Base-by-base conservation (phyloP, 1,140 invertebrate genomes). In the Hylyphantes graminicola region DNA sequence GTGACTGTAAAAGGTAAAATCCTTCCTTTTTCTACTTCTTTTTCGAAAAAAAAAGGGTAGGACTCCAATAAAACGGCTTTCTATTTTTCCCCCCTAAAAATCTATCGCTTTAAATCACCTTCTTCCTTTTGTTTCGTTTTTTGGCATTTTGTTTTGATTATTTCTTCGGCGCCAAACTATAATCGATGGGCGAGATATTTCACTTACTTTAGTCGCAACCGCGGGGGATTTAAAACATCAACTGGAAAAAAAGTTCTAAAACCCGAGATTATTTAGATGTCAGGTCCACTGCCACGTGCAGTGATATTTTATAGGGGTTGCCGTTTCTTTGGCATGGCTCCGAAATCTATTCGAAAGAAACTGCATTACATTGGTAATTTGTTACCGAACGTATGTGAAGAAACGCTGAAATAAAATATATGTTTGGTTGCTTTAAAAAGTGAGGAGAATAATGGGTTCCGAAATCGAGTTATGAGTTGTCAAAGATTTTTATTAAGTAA, bases 41-140 rank as follows among this genome's bases (percentile, higher is more conserved):
- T 79, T 64, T 65, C 48, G 59, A 70, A 70, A 51, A 50, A 12
- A 57, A 63, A n/a, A n/a, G n/a, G 0, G 53, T 15, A 81, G 35
- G 35, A 9, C 73, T 72, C 67, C 68, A 72, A 81, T 81, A 81
- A 81, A 81, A 81, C 55, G 9, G 67, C 67, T 63, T 81, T 81
- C 78, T 73, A 72, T 81, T 81, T 72, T 67, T 55, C 63, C 15
- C 57, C 17, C 35, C 35, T 35, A 35, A 21, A 13, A 73, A 81
- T 81, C 78, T 81, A 72, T 81, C 55, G 78, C 78, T 73, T 72
- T 81, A 81, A 81, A 81, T 81, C 78, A 81, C 68, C 50, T 67
- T 72, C 17, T 57, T 70, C 65, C 75, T 77, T n/a, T 76, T 77
- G 61, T 53, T 77, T 53, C 50, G 17, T 50, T 73, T 75, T 48